phyloP scores from a whole-genome alignment of 37 sponge, comb jelly and placozoan species.

The Geodia barretti region DNA sequence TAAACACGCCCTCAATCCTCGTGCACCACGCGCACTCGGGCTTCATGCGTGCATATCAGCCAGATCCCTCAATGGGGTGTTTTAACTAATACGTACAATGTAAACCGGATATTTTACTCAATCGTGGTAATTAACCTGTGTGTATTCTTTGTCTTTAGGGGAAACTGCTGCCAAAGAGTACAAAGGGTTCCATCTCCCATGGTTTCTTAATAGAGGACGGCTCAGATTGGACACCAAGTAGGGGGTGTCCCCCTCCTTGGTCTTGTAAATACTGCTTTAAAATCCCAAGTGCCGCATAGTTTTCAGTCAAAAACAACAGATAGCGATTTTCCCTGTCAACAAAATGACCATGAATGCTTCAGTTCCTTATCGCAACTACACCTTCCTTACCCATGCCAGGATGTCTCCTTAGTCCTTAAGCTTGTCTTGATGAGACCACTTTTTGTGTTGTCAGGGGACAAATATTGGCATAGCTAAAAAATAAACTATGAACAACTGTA shows the following conservation, averaged over 20 bases:
- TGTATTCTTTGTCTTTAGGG: constrained; percentile 96
- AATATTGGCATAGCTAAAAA: constrained; percentile 14
- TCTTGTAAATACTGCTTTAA: constrained; percentile 57
- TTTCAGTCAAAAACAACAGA: constrained; percentile 89
- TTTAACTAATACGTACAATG: too few relatives aligned
- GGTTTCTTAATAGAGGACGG: neutral
- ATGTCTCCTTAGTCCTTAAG: constrained; percentile 55
- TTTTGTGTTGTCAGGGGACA: constrained; percentile 62
- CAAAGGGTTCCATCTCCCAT: constrained; percentile 59
- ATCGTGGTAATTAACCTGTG: constrained; percentile 61
- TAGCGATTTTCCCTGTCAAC: constrained; percentile 88
- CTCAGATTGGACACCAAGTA: neutral
- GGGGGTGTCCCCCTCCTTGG: neutral
- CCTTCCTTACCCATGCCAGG: constrained; percentile 74
- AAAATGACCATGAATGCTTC: neutral
- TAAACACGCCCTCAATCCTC: too few relatives aligned
- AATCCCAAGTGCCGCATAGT: constrained; percentile 89
- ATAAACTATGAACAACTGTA: neutral
- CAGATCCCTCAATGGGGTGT: too few relatives aligned
- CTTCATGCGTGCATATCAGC: too few relatives aligned
- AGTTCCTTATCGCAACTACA: neutral
- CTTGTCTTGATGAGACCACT: constrained; percentile 80
- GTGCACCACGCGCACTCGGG: too few relatives aligned
- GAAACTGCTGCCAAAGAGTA: constrained; percentile 94
- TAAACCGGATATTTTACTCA: too few relatives aligned